These are phyloP conservation scores for Microctonus hyperodae DNA, from an alignment of 2,888 invertebrate species.

Conservation along the genomic window DNA sequence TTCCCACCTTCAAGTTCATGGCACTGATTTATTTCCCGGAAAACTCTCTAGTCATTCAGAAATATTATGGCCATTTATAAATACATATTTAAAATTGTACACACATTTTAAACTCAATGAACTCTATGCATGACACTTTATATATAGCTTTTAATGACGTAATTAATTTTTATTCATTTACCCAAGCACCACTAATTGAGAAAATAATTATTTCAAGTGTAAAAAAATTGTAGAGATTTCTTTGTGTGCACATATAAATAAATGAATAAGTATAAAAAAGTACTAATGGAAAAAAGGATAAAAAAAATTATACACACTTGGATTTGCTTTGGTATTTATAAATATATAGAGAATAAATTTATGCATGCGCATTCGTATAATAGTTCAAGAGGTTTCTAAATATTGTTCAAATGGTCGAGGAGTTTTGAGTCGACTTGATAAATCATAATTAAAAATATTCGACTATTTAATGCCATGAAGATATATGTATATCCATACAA, in stretches of 20 bases:
- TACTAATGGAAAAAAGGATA: too few species aligned
- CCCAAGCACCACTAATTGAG: background rate
- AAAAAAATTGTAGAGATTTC: background rate
- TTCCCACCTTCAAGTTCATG: background rate
- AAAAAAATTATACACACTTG: too few species aligned
- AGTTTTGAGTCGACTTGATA: background rate
- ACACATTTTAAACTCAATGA: background rate
- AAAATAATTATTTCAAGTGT: background rate
- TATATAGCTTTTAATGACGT: background rate
- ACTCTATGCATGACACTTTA: background rate
- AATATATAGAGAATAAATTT: background rate
- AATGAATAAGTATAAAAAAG: too few species aligned
- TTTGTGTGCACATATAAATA: too few species aligned
- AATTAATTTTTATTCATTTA: background rate
- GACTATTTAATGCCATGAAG: background rate
- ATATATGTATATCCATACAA: background rate
- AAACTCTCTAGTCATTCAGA: constrained; percentile 1
- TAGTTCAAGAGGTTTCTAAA: background rate
- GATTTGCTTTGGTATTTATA: background rate
- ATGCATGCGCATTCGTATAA: background rate
- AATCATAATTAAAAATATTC: background rate
- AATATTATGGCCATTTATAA: background rate
- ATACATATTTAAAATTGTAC: background rate
- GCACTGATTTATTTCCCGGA: constrained; percentile 11
- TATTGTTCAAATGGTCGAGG: background rate